Percentiles rank a stretch among this genome's conserved stretches.
Conservation (phyloP, 92 coral and sea anemone species). For the Pocillopora meandrina region DNA sequence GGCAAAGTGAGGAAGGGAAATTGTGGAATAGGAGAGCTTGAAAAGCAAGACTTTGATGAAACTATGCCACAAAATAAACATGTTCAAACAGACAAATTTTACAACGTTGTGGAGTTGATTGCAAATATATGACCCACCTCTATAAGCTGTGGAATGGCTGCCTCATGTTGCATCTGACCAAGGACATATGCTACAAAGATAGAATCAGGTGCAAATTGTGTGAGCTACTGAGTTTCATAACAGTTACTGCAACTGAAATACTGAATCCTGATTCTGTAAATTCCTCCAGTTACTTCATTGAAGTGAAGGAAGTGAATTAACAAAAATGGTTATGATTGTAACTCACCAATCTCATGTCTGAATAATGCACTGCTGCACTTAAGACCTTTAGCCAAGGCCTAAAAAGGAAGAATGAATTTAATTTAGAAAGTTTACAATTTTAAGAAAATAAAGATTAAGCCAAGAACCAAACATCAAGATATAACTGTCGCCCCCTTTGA, state of each 20-base stretch:
- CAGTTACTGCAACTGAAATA: too few relatives aligned
- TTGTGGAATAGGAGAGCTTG: too few relatives aligned
- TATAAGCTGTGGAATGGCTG: conserved; percentile 83
- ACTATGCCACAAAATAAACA: too few relatives aligned
- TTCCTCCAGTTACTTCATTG: neutral
- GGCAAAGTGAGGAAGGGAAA: too few relatives aligned
- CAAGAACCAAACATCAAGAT: too few relatives aligned
- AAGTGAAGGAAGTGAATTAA: neutral
- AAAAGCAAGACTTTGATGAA: too few relatives aligned
- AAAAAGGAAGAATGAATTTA: neutral
- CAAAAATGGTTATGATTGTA: neutral
- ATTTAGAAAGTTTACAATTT: neutral
- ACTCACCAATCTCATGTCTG: conserved; percentile 95
- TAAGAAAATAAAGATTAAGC: neutral
- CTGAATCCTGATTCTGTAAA: too few relatives aligned
- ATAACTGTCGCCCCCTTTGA: too few relatives aligned
- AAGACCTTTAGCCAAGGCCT: conserved; percentile 97
- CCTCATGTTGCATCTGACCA: conserved; percentile 97
- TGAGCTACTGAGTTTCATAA: too few relatives aligned
- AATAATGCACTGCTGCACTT: conserved; percentile 91
- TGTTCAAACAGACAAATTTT: too few relatives aligned
- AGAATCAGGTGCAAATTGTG: neutral
- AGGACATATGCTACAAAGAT: conserved; percentile 81
- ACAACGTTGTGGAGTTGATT: neutral
- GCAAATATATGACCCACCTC: conserved; percentile 46